A percentile compares a stretch with the other conserved stretches of the same genome.
Evolutionary conservation across 2,888 invertebrate genomes (phyloP).

Genomic region (Euclidia mi): DNA sequence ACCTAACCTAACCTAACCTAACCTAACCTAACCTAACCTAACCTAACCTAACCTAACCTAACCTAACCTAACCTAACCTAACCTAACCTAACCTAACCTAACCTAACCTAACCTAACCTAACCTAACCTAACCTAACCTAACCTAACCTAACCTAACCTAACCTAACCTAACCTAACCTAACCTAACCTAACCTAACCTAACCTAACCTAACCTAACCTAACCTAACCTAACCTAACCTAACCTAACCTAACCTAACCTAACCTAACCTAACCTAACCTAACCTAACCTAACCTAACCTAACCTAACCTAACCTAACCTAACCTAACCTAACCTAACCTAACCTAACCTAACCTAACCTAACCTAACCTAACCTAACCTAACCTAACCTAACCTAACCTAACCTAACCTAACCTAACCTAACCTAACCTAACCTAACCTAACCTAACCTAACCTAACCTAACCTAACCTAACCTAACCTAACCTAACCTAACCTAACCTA

Average conservation of each 20-base stretch:
- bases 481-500: not conserved
- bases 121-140: slow-evolving; percentile 12
- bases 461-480: not conserved
- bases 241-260: slow-evolving; percentile 11
- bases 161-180: slow-evolving; percentile 10
- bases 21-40: no score
- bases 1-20: no score
- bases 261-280: slow-evolving; percentile 11
- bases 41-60: no score
- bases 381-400: not conserved
- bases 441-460: not conserved
- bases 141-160: slow-evolving; percentile 14
- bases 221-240: slow-evolving; percentile 11
- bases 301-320: slow-evolving; percentile 6
- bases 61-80: no score
- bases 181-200: slow-evolving; percentile 11
- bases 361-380: not conserved
- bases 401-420: not conserved
- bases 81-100: slow-evolving; percentile 11
- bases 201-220: slow-evolving; percentile 11
- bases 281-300: slow-evolving; percentile 4
- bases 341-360: not conserved
- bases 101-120: slow-evolving; percentile 12
- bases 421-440: not conserved
- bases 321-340: not conserved